phyloP scores from a whole-genome alignment of 1,140 invertebrate genomes.

The Druon quercuslanigerum region DNA sequence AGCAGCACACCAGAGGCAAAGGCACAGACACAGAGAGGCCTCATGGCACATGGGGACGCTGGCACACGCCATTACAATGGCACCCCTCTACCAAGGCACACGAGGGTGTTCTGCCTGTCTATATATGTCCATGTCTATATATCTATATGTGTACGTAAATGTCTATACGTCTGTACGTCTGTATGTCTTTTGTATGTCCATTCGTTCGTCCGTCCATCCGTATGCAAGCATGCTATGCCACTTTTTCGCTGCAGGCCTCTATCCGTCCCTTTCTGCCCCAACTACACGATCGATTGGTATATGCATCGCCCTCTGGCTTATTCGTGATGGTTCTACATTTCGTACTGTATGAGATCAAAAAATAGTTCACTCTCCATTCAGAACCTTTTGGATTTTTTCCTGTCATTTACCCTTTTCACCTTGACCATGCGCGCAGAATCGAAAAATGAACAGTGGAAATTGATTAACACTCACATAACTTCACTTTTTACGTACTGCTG shows the following conservation, averaged over 20 bases:
- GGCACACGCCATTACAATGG: constrained; percentile 62
- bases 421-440: background rate
- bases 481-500: background rate
- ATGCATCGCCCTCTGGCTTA: constrained; percentile 52
- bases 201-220: constrained; percentile 52
- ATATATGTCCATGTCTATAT: background rate
- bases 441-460: background rate
- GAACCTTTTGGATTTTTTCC: background rate
- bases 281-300: constrained; percentile 47
- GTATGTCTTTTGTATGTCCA: constrained; percentile 29
- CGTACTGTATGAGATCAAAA: too few species aligned
- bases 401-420: background rate
- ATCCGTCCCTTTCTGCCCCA: background rate
- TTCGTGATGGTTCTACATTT: constrained; percentile 36
- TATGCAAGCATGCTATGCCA: constrained; percentile 59
- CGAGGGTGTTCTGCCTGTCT: constrained; percentile 36
- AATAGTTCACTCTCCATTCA: background rate
- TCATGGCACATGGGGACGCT: constrained; percentile 59
- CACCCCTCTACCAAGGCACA: constrained; percentile 51
- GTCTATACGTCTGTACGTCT: constrained; percentile 34
- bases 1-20: constrained; percentile 48
- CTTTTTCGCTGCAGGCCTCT: constrained; percentile 56
- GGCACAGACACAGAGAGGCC: constrained; percentile 48
- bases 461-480: background rate
- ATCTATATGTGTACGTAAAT: too few species aligned